Percentiles rank a stretch among this genome's conserved stretches.
Conservation (phyloP, 2,888 invertebrate species). For the Gisinianus flammeolus region DNA sequence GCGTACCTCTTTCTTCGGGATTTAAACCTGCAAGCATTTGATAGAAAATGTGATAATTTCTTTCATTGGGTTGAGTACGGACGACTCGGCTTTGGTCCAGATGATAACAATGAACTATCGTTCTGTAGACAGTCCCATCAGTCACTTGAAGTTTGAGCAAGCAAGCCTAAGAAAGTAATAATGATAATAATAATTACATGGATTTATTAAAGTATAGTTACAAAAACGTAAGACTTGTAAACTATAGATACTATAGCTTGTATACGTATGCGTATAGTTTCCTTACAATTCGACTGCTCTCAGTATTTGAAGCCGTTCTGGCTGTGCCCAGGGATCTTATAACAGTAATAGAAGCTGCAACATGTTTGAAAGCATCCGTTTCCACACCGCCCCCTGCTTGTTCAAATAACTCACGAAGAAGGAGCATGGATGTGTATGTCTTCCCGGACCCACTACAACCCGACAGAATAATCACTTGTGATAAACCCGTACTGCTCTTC, state of each 20-base stretch:
- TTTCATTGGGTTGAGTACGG: conserved; percentile 81
- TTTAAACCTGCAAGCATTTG: conserved; percentile 90
- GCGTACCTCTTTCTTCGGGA: conserved; percentile 77
- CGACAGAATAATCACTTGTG: conserved; percentile 90
- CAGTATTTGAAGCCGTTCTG: conserved; percentile 85
- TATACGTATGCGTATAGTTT: background rate
- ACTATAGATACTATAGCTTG: background rate
- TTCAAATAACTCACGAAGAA: conserved; percentile 88
- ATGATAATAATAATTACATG: conserved; percentile 54
- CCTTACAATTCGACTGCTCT: conserved; percentile 89
- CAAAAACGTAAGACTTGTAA: background rate
- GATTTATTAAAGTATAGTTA: conserved; percentile 23
- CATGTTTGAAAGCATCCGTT: conserved; percentile 94
- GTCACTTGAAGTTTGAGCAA: conserved; percentile 96
- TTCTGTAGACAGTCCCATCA: conserved; percentile 90
- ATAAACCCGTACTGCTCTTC: conserved; percentile 93
- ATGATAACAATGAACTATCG: conserved; percentile 95
- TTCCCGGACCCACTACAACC: conserved; percentile 93
- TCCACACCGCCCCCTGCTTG: conserved; percentile 93
- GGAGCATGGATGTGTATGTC: conserved; percentile 88
- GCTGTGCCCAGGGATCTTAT: conserved; percentile 89
- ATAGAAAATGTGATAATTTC: conserved; percentile 97
- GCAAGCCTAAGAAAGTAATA: conserved; percentile 72
- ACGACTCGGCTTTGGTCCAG: conserved; percentile 92
- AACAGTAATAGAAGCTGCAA: conserved; percentile 93